Percentiles rank a stretch among this genome's conserved stretches.
Evolutionary conservation across 2,888 invertebrate genomes (phyloP).

Genomic region (Phalangium opilio): DNA sequence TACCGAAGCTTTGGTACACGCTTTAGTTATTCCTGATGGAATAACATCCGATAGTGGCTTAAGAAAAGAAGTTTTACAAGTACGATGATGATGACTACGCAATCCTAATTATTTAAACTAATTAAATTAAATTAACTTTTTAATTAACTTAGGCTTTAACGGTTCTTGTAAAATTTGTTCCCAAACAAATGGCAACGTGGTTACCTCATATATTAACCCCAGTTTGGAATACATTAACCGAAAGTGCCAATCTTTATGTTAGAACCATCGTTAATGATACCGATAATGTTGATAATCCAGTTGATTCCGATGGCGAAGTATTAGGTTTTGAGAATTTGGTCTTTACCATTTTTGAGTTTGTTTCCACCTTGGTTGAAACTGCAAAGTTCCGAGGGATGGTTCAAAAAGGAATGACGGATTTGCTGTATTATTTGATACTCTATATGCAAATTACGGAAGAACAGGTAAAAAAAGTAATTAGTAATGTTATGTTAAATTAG

Average conservation of each 20-base stretch:
- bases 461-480: slow-evolving; percentile 33
- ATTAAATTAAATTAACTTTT: neutral
- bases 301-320: slow-evolving; percentile 48
- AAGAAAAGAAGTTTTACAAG: slow-evolving; percentile 46
- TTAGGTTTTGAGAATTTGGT: slow-evolving; percentile 48
- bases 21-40: slow-evolving; percentile 40
- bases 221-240: slow-evolving; percentile 50
- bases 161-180: slow-evolving; percentile 43
- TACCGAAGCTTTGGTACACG: slow-evolving; percentile 41
- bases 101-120: neutral
- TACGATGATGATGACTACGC: too few relatives aligned
- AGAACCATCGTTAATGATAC: slow-evolving; percentile 45
- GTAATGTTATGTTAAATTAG: too few relatives aligned
- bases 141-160: slow-evolving; percentile 37
- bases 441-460: slow-evolving; percentile 55
- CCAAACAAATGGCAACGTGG: slow-evolving; percentile 43
- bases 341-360: slow-evolving; percentile 50
- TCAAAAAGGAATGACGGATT: slow-evolving; percentile 44
- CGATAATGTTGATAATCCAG: slow-evolving; percentile 39
- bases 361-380: slow-evolving; percentile 43
- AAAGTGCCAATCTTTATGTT: slow-evolving; percentile 45
- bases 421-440: slow-evolving; percentile 47
- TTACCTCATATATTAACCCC: slow-evolving; percentile 46
- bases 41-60: slow-evolving; percentile 42
- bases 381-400: slow-evolving; percentile 41